A percentile compares a stretch with the other conserved stretches of the same genome.
These are phyloP conservation scores for Parelbella ahira DNA, from an alignment of 2,888 invertebrate genomes.

Conservation along the genomic window DNA sequence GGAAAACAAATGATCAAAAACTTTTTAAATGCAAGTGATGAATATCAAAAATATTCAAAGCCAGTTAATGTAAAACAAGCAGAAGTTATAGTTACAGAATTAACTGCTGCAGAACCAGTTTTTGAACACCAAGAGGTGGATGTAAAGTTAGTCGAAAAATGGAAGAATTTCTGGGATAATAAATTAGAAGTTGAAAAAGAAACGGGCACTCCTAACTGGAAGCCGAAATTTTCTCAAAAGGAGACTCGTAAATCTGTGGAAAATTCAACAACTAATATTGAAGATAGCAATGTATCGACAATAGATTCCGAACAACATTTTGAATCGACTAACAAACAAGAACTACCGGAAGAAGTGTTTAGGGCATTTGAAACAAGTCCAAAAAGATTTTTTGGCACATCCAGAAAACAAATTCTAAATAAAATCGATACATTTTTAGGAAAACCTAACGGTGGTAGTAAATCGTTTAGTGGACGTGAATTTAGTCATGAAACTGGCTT, in stretches of 20 bases:
- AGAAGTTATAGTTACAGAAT: slow-evolving; percentile 31
- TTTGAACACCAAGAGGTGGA: slow-evolving; percentile 35
- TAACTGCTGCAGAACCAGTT: no score
- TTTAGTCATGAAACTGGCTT: slow-evolving; percentile 61
- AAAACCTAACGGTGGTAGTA: slow-evolving; percentile 46
- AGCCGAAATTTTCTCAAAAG: slow-evolving; percentile 35
- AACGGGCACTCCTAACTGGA: slow-evolving; percentile 34
- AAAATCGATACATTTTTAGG: slow-evolving; percentile 70
- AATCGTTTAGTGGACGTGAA: slow-evolving; percentile 41
- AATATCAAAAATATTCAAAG: slow-evolving; percentile 36
- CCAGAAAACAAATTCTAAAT: slow-evolving; percentile 67
- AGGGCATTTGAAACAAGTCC: slow-evolving; percentile 76
- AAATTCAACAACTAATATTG: not conserved
- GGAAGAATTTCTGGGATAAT: slow-evolving; percentile 70
- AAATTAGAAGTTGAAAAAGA: slow-evolving; percentile 52
- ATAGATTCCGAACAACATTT: slow-evolving; percentile 17
- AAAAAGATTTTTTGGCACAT: slow-evolving; percentile 72
- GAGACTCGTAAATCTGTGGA: slow-evolving; percentile 1
- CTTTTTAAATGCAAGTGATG: slow-evolving; percentile 47
- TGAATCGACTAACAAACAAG: slow-evolving; percentile 46
- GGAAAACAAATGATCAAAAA: slow-evolving; percentile 67
- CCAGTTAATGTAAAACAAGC: slow-evolving; percentile 26
- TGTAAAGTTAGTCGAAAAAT: slow-evolving; percentile 57
- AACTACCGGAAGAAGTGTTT: slow-evolving; percentile 69
- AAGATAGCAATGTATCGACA: slow-evolving; percentile 15